Evolutionary conservation across 2,888 invertebrate genomes (phyloP).

Genomic region (Phanerotoma sp.): DNA sequence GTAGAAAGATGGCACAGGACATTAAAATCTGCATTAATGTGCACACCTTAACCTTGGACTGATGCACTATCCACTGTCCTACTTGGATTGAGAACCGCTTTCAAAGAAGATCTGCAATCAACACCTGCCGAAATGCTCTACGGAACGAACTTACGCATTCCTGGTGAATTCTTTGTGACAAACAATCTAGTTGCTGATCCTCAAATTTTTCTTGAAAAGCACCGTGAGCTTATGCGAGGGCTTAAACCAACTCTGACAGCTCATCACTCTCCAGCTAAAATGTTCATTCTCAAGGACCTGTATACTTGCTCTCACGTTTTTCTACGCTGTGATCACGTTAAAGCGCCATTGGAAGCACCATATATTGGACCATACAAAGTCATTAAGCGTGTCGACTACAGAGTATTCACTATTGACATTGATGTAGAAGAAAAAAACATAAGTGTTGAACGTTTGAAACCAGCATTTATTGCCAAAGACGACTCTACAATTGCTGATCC

Average conservation of each 20-base stretch:
- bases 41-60: slow-evolving; percentile 38
- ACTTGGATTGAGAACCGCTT: slow-evolving; percentile 42
- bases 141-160: slow-evolving; percentile 31
- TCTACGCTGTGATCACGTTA: slow-evolving; percentile 16
- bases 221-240: slow-evolving; percentile 24
- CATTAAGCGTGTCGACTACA: slow-evolving; percentile 7
- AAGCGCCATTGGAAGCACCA: slow-evolving; percentile 25
- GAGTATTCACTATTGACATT: slow-evolving; percentile 17
- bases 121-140: slow-evolving; percentile 33
- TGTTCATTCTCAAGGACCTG: slow-evolving; percentile 17
- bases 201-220: slow-evolving; percentile 28
- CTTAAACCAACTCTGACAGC: slow-evolving; percentile 22
- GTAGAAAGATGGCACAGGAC: slow-evolving; percentile 54
- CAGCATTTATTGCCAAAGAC: slow-evolving; percentile 1
- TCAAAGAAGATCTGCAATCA: slow-evolving; percentile 34
- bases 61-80: slow-evolving; percentile 44
- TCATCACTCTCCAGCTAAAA: slow-evolving; percentile 20
- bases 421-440: slow-evolving; percentile 18
- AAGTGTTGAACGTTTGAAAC: slow-evolving; percentile 18
- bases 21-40: slow-evolving; percentile 50
- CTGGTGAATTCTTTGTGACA: slow-evolving; percentile 34
- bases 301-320: slow-evolving; percentile 26
- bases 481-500: not conserved
- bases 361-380: slow-evolving; percentile 28
- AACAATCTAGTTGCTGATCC: slow-evolving; percentile 25